Base-by-base conservation (phyloP, 2,888 invertebrate genomes). In the Frankliniella intonsa region DNA sequence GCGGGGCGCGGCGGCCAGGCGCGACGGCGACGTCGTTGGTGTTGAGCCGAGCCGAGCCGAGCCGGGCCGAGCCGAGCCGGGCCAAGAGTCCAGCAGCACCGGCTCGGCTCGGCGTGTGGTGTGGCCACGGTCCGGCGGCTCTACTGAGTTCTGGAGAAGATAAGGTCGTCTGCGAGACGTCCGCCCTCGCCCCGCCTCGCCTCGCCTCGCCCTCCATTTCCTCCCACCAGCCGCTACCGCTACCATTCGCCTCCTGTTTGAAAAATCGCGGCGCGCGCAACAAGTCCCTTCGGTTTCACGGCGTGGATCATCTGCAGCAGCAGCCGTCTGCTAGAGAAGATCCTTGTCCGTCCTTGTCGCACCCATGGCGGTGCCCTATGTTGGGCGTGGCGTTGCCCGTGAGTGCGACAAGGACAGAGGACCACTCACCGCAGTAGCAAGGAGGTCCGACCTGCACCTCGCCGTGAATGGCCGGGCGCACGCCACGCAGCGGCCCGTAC, bases 91-190 rank as follows among this genome's bases (percentile, higher is more conserved):
- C 38, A 38, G 2, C 3, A 38, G 38, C 14, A 19, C 14, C 55
- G 55, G 55, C 17, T 19, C 55, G 55, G 55, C 55, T 5, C 17
- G 17, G 55, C 38, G 38, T 38, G 38, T 38, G 38, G 38, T 38
- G 38, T 22, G 69, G 69, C 22, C 69, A 76, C 25, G 69, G 69
- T 76, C 62, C 62, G 62, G 19, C 62, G n/a, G 62, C 62, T 62
- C 17, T 62, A n/a, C 62, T 12, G 25, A 76, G 69, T 76, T 22
- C 25, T 76, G 22, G 55, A 5, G 38, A 38, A 62, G 69, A 76
- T 76, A 76, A 76, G 0, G 69, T 76, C 69, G 69, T 76, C 69
- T 76, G 69, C 69, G 69, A 76, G 69, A 76, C 69, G 69, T 76
- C 69, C 69, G 69, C 69, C 69, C 69, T 25, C 69, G 69, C 69